Base-by-base conservation (phyloP, 2,888 invertebrate genomes). In the Hyposoter didymator region DNA sequence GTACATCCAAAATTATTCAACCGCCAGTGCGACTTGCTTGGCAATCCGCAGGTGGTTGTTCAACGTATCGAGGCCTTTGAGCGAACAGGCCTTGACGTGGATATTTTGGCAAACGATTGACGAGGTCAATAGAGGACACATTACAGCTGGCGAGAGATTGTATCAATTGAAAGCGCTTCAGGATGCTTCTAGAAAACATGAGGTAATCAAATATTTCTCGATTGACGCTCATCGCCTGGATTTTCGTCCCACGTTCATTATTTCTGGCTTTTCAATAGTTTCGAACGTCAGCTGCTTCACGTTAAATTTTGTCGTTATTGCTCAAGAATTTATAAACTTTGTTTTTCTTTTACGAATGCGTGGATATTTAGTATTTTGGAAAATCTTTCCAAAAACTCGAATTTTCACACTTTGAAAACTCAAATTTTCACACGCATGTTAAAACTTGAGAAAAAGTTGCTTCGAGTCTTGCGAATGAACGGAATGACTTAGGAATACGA, bases 1-100 rank as follows among this genome's bases (percentile, higher is more conserved):
- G 88, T 99, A 99, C 95, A 99, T 99, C 90, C 99, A 99, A 95
- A 99, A 99, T 95, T 99, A 99, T 94, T 98, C 98, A 88, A 99
- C 99, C 14, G 99, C 99, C 49, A 98, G 98, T 52, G 98, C 98
- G 89, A 98, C 98, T 70, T 99, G 99, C 93, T 95, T 99, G 67
- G 96, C 97, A 85, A 95, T 99, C 67, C 95, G 98, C 86, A 97
- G 97, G 94, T 98, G 98, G 98, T 94, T 98, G 85, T 98, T 98
- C 95, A 96, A 96, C 62, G 94, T 97, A 64, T 94, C 95, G 86
- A 96, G 96, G 87, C 96, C 96, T 91, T 94, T 97, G 10, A 96
- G 96, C 89, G 94, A 96, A 80, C 96, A 96, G 91, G 97, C 98
- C 12, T 96, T 97, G 8, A 97, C 97, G 32, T 99, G 97, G 94